A percentile compares a stretch with the other conserved stretches of the same genome.
Evolutionary conservation across 2,113 vertebrate species (phyloP).

Genomic region (Phylloscopus trochiloides): DNA sequence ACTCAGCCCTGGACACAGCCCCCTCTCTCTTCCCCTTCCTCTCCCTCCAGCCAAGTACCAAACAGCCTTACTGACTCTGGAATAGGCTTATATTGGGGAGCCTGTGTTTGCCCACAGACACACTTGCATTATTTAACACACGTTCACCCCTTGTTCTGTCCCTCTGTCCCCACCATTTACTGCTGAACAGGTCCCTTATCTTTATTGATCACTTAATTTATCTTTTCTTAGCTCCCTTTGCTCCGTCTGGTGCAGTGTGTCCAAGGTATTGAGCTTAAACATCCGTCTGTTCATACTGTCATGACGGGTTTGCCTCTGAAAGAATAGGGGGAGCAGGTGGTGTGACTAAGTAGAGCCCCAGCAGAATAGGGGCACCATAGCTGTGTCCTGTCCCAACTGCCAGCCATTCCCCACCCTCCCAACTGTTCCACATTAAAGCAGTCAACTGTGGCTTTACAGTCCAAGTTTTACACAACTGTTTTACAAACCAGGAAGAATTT

Average conservation of each 20-base stretch:
- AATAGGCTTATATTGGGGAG: neutral
- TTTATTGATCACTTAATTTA: constrained; percentile 93
- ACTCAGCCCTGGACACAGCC: neutral
- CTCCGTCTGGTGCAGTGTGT: constrained; percentile 85
- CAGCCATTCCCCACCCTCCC: constrained; percentile 90
- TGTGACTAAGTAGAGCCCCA: constrained; percentile 92
- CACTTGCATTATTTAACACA: constrained; percentile 71
- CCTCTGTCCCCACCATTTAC: constrained; percentile 76
- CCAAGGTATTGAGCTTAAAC: constrained; percentile 73
- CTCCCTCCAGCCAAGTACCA: neutral
- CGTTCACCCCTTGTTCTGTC: constrained; percentile 63
- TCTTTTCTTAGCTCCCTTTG: constrained; percentile 79
- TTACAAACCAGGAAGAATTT: constrained; percentile 90
- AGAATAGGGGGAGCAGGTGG: constrained; percentile 98
- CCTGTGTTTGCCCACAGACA: neutral
- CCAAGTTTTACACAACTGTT: constrained; percentile 97
- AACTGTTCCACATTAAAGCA: constrained; percentile 96
- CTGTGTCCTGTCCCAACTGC: constrained; percentile 85
- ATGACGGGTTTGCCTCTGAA: constrained; percentile 81
- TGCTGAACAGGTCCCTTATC: constrained; percentile 76
- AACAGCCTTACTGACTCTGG: neutral
- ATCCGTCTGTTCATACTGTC: constrained; percentile 89
- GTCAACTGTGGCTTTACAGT: constrained; percentile 87
- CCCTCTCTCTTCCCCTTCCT: neutral
- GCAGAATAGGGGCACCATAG: constrained; percentile 85